Evolutionary conservation across 35 echinoderm and acorn worm species (phyloP), one percentile per base, ranked within the genome.

Genomic region (Holothuria glaberrima): DNA sequence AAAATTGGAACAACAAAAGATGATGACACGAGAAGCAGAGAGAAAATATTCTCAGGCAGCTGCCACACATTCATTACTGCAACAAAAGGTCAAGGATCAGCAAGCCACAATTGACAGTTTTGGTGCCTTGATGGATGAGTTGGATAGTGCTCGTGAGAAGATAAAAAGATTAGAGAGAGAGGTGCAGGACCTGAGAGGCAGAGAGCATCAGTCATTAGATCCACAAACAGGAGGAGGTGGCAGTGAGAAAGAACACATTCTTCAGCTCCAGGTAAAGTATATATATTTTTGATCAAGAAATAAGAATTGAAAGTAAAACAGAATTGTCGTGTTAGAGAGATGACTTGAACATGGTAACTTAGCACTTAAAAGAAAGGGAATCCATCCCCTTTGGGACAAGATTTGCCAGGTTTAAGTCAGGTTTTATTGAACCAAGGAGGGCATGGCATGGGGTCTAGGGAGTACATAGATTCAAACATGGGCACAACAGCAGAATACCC

Each of bases 231-330:
- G 57, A 31, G 17, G 56, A 50, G 41, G 50, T 7, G 24, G 44
- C n/a, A 48, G 50, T 78, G 74, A 78, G 44, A 48, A 48, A 50
- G 74, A 48, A 19, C n/a, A 61, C 6, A 48, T 84, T 21, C 57
- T 84, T 9, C 80, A 84, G 31, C 57, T 58, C 14, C 80, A 84
- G 80, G 80, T 84, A 84, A 84, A 31, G 21, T 67, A 67, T 5
- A 22, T n/a, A n/a, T 41, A 4, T 41, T 41, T 41, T 41, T 2
- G 36, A 41, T 41, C 36, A 41, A 4, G 36, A n/a, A n/a, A n/a
- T n/a, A n/a, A n/a, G n/a, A n/a, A n/a, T n/a, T n/a, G n/a, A n/a
- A n/a, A n/a, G n/a, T n/a, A n/a, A n/a, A n/a, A n/a, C n/a, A n/a
- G n/a, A n/a, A n/a, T n/a, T n/a, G n/a, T n/a, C n/a, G n/a, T n/a